Base-by-base conservation (phyloP, 1,140 invertebrate genomes). In the Neodiprion virginianus region DNA sequence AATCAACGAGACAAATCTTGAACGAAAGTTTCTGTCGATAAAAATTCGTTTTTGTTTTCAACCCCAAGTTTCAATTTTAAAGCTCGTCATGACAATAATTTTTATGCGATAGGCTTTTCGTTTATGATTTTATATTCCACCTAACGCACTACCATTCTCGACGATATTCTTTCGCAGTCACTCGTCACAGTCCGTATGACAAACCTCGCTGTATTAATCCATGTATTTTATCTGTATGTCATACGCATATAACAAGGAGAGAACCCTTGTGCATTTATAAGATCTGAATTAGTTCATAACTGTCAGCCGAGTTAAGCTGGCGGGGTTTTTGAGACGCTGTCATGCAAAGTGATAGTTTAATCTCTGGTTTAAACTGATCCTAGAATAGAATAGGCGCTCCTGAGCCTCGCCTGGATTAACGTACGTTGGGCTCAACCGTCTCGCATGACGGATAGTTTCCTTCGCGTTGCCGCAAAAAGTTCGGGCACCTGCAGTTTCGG, bases 291-390 rank as follows among this genome's bases (percentile, higher is more conserved):
- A 85, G 85, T 86, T 85, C 83, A 79, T 75, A 82, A 78, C 78
- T 76, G 78, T 78, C 75, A 73, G n/a, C 10, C 40, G 11, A 40
- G 69, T 49, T 49, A 67, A 48, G 76, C 72, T 73, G 80, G 79
- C 81, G 84, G 80, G 79, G 75, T 80, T 86, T 86, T 85, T 84
- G 84, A 84, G 79, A 72, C 79, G 78, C 80, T 81, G 83, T 82
- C 84, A 80, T 81, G 81, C 81, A 82, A 80, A 86, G 81, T 84
- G 84, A 86, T 83, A 80, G 79, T 81, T 86, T 86, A 86, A 86
- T 86, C 85, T 82, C 80, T 78, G 78, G 76, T 80, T 80, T 77
- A 77, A 77, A 78, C 78, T 79, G 82, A 79, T 79, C 77, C 78
- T 78, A 78, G 80, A 61, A 61, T 61, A 79, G 77, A 80, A 82